These are phyloP conservation scores for Acipenser transmontanus DNA, from an alignment of 2,797 vertebrate species.

Conservation along the genomic window DNA sequence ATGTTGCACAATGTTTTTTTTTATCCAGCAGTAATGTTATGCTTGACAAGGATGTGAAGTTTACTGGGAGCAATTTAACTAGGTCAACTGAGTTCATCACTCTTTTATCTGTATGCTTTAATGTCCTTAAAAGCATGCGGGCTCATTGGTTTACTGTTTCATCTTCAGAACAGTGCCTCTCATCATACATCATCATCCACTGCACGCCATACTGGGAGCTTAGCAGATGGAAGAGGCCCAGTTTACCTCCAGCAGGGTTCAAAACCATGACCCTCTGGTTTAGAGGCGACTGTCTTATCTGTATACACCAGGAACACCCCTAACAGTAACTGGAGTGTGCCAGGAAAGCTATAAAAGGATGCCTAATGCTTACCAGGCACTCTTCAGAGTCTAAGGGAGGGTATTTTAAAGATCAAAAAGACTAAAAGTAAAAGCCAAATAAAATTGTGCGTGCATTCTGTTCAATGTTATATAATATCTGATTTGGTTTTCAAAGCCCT, in stretches of 20 bases:
- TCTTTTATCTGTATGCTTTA: not conserved
- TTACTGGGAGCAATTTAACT: no score
- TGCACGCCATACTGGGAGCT: not conserved
- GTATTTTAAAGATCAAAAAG: constrained; percentile 20
- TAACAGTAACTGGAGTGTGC: not conserved
- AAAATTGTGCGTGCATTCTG: constrained; percentile 9
- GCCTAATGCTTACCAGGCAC: constrained; percentile 17
- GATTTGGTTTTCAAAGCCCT: constrained; percentile 22
- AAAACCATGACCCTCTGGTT: not conserved
- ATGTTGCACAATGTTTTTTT: no score
- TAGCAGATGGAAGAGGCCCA: not conserved
- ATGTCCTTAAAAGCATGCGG: not conserved
- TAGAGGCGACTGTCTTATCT: not conserved
- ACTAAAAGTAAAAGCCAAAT: constrained; percentile 19
- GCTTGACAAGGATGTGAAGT: no score
- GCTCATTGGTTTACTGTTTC: not conserved
- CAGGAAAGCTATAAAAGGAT: constrained; percentile 1
- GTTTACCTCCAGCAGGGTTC: not conserved
- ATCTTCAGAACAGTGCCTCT: not conserved
- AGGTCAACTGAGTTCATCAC: not conserved
- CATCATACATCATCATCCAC: not conserved
- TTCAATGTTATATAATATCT: constrained; percentile 16
- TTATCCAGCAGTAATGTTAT: no score
- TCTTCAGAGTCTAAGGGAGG: constrained; percentile 27
- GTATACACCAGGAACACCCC: not conserved